Conservation (phyloP, 2,113 vertebrate species). For the Meles meles region DNA sequence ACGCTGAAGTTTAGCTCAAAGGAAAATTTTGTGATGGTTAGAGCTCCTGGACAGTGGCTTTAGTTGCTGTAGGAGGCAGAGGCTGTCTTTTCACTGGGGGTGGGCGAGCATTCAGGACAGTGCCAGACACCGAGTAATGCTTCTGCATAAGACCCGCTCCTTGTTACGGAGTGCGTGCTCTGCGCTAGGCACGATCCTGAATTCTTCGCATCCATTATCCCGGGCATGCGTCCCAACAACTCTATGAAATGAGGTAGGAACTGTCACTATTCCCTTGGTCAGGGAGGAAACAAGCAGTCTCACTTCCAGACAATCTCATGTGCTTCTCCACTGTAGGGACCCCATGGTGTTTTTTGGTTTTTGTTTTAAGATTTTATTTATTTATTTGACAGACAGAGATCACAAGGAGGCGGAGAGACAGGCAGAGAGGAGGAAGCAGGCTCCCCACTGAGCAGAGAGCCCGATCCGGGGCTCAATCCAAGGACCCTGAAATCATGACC, state of each 20-base stretch:
- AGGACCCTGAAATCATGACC: too few relatives aligned
- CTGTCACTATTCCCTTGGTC: background rate
- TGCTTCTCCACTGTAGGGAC: background rate
- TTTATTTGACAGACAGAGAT: too few relatives aligned
- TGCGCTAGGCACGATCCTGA: background rate
- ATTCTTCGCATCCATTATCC: background rate
- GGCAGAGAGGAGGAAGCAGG: too few relatives aligned
- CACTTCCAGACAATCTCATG: background rate
- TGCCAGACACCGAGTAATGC: background rate
- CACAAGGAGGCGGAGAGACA: too few relatives aligned
- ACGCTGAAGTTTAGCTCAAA: background rate
- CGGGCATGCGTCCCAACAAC: background rate
- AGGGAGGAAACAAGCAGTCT: background rate
- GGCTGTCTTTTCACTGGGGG: background rate
- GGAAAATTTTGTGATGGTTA: background rate
- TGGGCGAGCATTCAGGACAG: background rate
- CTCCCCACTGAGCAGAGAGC: too few relatives aligned
- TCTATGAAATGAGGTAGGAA: background rate
- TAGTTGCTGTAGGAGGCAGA: background rate
- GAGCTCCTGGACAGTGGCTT: background rate
- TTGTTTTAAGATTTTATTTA: too few relatives aligned
- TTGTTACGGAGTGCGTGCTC: background rate
- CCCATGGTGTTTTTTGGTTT: too few relatives aligned
- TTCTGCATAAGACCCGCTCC: background rate
- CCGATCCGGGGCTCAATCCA: rapidly evolving